Evolutionary conservation across 1,140 invertebrate genomes (phyloP).

Genomic region (Triops cancriformis): DNA sequence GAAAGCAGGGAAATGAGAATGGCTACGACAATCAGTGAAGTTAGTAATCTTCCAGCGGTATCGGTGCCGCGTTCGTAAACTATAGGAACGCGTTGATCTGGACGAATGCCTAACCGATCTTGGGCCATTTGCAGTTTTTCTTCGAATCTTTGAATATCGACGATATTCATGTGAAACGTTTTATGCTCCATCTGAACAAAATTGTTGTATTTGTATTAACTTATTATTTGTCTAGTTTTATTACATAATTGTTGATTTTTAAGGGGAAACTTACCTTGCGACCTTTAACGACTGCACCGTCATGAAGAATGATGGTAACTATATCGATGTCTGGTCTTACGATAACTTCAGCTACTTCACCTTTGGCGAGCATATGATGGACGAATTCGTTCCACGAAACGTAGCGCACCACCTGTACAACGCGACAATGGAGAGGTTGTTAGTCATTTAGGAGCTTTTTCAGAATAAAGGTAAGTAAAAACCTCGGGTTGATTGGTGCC

Average conservation of each 20-base stretch:
- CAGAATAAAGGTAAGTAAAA: constrained; percentile 27
- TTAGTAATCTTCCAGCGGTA: constrained; percentile 58
- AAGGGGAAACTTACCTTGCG: constrained; percentile 46
- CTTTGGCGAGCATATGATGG: constrained; percentile 81
- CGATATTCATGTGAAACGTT: constrained; percentile 71
- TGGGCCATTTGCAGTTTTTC: constrained; percentile 78
- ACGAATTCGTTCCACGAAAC: constrained; percentile 94
- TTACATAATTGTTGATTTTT: background rate
- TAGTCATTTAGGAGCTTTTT: no score
- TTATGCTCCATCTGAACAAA: constrained; percentile 50
- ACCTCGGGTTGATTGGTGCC: constrained; percentile 63
- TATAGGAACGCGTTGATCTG: constrained; percentile 60
- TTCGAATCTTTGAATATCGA: constrained; percentile 72
- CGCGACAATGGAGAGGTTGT: background rate
- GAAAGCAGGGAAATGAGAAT: constrained; percentile 59
- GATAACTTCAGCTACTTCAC: constrained; percentile 81
- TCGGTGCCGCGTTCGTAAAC: constrained; percentile 67
- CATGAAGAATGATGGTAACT: constrained; percentile 70
- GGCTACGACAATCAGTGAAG: constrained; percentile 54
- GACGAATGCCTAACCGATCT: constrained; percentile 61
- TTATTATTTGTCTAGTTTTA: background rate
- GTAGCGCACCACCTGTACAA: constrained; percentile 43
- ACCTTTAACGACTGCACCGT: constrained; percentile 80
- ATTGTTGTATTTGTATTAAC: constrained; percentile 25
- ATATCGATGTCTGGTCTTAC: constrained; percentile 71